Evolutionary conservation across 1,140 invertebrate genomes (phyloP).

Genomic region (Tetramorium parvispinum): DNA sequence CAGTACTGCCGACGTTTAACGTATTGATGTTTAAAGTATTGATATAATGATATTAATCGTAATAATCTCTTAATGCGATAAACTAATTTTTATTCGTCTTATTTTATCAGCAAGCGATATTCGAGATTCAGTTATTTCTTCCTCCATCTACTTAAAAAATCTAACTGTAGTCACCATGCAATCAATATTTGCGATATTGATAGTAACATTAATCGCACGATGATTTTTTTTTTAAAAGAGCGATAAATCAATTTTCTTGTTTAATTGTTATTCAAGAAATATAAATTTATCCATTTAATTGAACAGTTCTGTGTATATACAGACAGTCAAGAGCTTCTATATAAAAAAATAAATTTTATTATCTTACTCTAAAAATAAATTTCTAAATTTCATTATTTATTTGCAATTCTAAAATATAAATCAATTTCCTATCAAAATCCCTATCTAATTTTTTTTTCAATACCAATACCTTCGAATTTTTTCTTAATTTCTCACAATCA

Average conservation of each 20-base stretch:
- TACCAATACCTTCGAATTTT: background rate
- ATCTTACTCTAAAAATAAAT: background rate
- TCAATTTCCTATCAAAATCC: background rate
- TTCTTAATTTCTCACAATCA: background rate
- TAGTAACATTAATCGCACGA: background rate
- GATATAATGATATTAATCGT: background rate
- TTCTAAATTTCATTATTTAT: background rate
- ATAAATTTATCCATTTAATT: background rate
- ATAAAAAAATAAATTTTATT: background rate
- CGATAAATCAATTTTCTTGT: background rate
- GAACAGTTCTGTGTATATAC: background rate
- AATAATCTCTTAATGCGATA: background rate
- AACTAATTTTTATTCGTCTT: background rate
- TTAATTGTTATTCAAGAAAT: background rate
- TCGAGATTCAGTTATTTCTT: background rate
- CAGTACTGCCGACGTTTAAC: background rate
- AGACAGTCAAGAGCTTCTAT: background rate
- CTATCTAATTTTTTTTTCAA: background rate
- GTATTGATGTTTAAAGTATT: background rate
- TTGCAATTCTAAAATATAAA: background rate
- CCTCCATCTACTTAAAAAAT: background rate
- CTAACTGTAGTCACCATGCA: background rate
- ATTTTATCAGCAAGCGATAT: background rate
- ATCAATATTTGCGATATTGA: conserved; percentile 5
- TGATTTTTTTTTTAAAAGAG: background rate